These are phyloP conservation scores for Drosophila saltans DNA, from an alignment of 1,140 invertebrate genomes.

Conservation along the genomic window DNA sequence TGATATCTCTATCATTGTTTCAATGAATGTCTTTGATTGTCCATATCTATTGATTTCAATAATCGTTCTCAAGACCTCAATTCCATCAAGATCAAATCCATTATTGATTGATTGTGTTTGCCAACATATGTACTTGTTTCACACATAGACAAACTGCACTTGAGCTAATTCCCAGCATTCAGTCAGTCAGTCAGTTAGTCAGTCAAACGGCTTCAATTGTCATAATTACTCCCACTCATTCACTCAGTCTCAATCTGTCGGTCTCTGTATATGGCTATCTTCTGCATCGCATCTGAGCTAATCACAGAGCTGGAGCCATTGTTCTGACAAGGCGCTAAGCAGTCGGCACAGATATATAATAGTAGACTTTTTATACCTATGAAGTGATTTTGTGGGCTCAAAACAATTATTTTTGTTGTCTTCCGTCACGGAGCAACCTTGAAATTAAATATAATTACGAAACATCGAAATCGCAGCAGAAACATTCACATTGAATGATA, in stretches of 20 bases:
- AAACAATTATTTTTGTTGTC: conserved; percentile 66
- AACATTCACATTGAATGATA: conserved; percentile 64
- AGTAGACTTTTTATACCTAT: background rate
- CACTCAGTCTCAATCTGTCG: conserved; percentile 35
- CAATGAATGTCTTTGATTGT: conserved; percentile 41
- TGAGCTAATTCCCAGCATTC: conserved; percentile 59
- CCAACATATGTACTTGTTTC: conserved; percentile 42
- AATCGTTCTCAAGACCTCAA: conserved; percentile 23
- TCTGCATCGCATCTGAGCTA: conserved; percentile 34
- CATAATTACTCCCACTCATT: conserved; percentile 67
- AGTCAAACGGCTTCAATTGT: conserved; percentile 42
- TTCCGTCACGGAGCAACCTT: conserved; percentile 67
- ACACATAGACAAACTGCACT: conserved; percentile 62
- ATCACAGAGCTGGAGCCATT: conserved; percentile 57
- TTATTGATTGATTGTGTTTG: conserved; percentile 59
- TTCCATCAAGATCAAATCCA: conserved; percentile 64
- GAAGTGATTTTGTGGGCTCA: conserved; percentile 17
- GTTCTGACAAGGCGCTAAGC: conserved; percentile 77
- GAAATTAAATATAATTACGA: conserved; percentile 81
- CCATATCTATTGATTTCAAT: conserved; percentile 40
- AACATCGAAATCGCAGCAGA: conserved; percentile 50
- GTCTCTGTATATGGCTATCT: conserved; percentile 26
- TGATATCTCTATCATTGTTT: conserved; percentile 4
- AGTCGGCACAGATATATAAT: conserved; percentile 45
- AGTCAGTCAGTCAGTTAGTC: conserved; percentile 20